Evolutionary conservation across 2,888 invertebrate genomes (phyloP), one percentile per base, ranked within the genome.

Genomic region (Gymnocheta viridis): DNA sequence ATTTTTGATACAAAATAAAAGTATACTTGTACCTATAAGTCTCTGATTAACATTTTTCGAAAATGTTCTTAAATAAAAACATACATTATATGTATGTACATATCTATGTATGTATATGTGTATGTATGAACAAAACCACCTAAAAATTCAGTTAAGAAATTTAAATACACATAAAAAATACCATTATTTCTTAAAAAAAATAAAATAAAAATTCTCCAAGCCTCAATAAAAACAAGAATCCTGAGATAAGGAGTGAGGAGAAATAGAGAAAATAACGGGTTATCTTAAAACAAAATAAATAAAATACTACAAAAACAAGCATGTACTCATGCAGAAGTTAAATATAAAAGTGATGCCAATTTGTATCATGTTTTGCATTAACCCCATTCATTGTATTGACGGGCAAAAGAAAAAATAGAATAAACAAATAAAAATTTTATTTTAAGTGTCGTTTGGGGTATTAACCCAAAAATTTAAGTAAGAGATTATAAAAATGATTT

Each of bases 401-500:
- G 17, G 22, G n/a, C 7, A 22, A 17, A 49, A 14, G 19, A 27
- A 49, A 32, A 29, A 64, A 64, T 56, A 70, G 27, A 62, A 79
- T 58, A 41, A 66, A 41, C 64, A 66, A 80, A 81, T 76, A 76
- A 74, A 76, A 76, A 38, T 69, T 73, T 44, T 47, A 62, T 81
- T 47, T 73, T 41, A 84, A 84, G 84, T 81, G 62, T 81, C 84
- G 73, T 84, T 84, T 84, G 44, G 84, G 84, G 83, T 78, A 83
- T 83, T 76, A 73, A 73, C 67, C 79, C 64, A 19, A 60, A n/a
- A 62, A 54, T 19, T 24, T 60, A 69, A 51, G 19, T 24, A 73
- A 67, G 19, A 81, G 81, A 76, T 80, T 76, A 69, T 22, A 76
- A 76, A n/a, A 73, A 54, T 47, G 41, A 51, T 74, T 67, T 69